Base-by-base conservation (phyloP, 2,113 vertebrate genomes). In the Apteryx owenii region DNA sequence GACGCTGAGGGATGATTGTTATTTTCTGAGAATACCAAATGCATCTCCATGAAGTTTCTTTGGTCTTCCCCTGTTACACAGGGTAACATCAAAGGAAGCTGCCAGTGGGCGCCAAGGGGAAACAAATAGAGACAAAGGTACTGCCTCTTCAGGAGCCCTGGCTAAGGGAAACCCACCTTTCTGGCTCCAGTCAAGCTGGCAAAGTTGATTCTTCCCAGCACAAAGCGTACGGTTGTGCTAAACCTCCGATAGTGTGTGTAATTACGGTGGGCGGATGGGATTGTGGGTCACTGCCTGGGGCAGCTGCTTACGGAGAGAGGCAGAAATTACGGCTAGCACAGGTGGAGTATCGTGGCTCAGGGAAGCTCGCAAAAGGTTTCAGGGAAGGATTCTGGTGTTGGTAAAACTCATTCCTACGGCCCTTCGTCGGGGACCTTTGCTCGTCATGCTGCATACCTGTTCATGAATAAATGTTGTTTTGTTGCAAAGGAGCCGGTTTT, bases 41-140 rank as follows among this genome's bases (percentile, higher is more conserved):
- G 16, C 25, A 51, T 75, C 85, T 90, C 0, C 0, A 23, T 60
- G 85, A 92, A 88, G 91, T 70, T 94, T 92, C 40, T 95, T 95
- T 75, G 69, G 68, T 90, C 26, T 83, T 48, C 91, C 12, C 79
- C 56, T 0, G 0, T 68, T 81, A 69, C 1, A 0, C 62, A 46
- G 69, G 50, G 38, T 68, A 62, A 86, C 85, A 88, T 84, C 90
- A 94, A 96, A 96, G 72, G 46, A 83, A 28, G 46, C 71, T 88
- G 21, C 53, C 58, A 21, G 70, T 54, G 40, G 17, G 38, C 4
- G 46, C 46, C 7, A 18, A 48, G 46, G 46, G 46, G 62, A 90
- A 93, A 80, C 62, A 90, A 93, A 80, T 3, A 58, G 68, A 90
- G 85, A 36, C 60, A 0, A 1, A 77, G 79, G 81, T 71, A 72